Conservation (phyloP, 2,888 invertebrate species). For the Leucania comma region DNA sequence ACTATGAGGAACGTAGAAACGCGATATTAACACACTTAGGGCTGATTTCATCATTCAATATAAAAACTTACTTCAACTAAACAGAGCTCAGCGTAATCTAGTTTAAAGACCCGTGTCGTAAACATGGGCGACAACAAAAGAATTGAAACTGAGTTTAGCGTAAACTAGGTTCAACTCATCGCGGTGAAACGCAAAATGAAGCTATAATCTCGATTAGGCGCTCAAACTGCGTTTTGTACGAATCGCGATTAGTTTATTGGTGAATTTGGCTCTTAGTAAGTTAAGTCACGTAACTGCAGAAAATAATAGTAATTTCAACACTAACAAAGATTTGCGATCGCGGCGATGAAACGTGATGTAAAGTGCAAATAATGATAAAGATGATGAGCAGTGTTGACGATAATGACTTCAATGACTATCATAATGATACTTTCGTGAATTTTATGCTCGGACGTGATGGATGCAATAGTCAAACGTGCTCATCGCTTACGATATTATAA, state of each 20-base stretch:
- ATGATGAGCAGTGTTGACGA: conserved; percentile 64
- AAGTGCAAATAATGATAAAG: conserved; percentile 70
- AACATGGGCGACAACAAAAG: too few relatives aligned
- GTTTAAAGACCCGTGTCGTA: too few relatives aligned
- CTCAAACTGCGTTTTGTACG: too few relatives aligned
- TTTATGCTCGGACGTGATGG: conserved; percentile 65
- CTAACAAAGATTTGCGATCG: conserved; percentile 65
- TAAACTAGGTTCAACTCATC: too few relatives aligned
- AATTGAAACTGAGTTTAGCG: too few relatives aligned
- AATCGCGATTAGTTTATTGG: too few relatives aligned
- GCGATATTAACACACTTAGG: conserved; percentile 61
- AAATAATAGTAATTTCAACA: conserved; percentile 67
- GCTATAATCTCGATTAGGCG: too few relatives aligned
- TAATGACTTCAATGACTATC: conserved; percentile 63
- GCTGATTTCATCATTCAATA: too few relatives aligned
- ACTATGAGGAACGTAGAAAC: conserved; percentile 59
- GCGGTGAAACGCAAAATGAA: too few relatives aligned
- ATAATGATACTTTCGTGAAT: conserved; percentile 67
- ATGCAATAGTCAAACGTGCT: conserved; percentile 67
- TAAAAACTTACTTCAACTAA: too few relatives aligned
- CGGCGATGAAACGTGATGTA: conserved; percentile 71
- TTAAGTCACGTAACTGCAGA: conserved; percentile 67
- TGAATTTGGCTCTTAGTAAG: too few relatives aligned
- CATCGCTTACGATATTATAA: conserved; percentile 56
- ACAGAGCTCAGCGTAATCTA: too few relatives aligned